phyloP scores from a whole-genome alignment of 2,797 vertebrate species.

The Lepilemur ruficaudatus region DNA sequence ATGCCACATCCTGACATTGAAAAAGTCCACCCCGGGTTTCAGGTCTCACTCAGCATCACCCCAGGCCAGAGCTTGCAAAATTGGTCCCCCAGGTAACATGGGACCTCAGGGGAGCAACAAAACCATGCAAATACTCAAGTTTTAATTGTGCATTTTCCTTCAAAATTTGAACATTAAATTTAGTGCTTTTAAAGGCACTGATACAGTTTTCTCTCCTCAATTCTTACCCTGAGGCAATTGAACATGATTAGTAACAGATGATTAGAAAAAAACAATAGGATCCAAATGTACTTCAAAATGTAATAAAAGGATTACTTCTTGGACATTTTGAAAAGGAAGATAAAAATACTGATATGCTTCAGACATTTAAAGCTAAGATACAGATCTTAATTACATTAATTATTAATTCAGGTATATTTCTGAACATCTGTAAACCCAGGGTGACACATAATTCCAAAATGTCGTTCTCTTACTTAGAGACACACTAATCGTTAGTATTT shows the following conservation, averaged over 20 bases:
- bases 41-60: conserved; percentile 51
- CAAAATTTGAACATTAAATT: conserved; percentile 5
- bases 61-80: conserved; percentile 69
- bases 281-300: neutral
- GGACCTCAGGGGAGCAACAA: conserved; percentile 60
- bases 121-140: neutral
- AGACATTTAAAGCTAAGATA: conserved; percentile 11
- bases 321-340: conserved; percentile 13
- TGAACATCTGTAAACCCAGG: neutral
- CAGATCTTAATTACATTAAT: conserved; percentile 4
- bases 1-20: neutral
- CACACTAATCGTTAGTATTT: neutral
- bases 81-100: conserved; percentile 57
- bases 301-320: neutral
- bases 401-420: neutral
- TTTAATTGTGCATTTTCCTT: conserved; percentile 70
- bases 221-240: neutral
- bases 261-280: neutral
- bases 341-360: neutral
- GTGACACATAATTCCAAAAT: neutral
- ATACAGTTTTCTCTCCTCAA: neutral
- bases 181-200: conserved; percentile 56
- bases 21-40: conserved; percentile 38
- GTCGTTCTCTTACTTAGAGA: neutral
- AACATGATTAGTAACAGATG: neutral